These are phyloP conservation scores for Melopsittacus undulatus DNA, from an alignment of 2,797 vertebrate species.

Conservation along the genomic window DNA sequence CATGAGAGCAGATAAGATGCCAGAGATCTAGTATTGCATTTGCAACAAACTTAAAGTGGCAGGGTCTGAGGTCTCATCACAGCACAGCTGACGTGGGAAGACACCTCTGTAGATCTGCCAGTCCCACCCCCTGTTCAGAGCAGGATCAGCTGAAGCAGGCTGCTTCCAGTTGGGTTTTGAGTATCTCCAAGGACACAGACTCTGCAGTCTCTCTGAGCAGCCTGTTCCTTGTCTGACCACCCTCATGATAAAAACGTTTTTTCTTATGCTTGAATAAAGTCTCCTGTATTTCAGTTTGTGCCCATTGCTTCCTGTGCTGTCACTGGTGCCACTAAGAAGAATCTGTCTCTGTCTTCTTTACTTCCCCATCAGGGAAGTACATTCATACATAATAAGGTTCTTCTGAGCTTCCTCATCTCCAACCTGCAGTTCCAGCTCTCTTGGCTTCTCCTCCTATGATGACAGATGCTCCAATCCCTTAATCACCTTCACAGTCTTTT, in stretches of 20 bases:
- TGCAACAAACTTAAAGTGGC: slow-evolving; percentile 69
- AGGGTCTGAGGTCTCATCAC: slow-evolving; percentile 46
- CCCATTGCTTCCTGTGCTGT: not conserved
- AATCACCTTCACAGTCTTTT: not conserved
- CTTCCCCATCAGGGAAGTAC: not conserved
- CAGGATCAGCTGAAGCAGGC: not conserved
- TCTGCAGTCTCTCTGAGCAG: not conserved
- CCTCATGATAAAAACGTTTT: not conserved
- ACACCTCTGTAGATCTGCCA: not conserved
- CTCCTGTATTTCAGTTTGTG: not conserved
- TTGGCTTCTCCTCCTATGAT: not conserved
- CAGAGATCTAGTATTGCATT: slow-evolving; percentile 67
- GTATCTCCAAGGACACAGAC: not conserved
- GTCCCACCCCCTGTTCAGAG: not conserved
- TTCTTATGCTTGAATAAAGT: not conserved
- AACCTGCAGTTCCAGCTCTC: not conserved
- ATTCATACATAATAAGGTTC: not conserved
- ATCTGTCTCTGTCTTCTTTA: not conserved
- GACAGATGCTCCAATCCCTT: not conserved
- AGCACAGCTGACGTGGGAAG: slow-evolving; percentile 36
- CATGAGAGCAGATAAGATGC: slow-evolving; percentile 60
- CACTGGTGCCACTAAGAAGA: not conserved
- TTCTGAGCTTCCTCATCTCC: not conserved
- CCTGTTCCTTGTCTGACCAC: not conserved
- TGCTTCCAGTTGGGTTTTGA: not conserved